Evolutionary conservation across 2,888 invertebrate genomes (phyloP).

Genomic region (Anarsia innoxiella): DNA sequence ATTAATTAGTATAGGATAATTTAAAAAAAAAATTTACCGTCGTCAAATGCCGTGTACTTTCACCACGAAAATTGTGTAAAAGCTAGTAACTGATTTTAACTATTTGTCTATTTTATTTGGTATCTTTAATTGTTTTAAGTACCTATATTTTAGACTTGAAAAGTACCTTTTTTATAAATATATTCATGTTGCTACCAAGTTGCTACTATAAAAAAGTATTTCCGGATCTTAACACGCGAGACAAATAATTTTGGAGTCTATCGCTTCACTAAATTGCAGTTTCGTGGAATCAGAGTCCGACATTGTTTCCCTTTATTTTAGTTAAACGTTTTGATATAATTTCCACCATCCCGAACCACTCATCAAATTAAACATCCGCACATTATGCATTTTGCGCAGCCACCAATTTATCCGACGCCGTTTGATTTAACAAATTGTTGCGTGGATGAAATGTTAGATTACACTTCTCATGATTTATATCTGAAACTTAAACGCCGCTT

Average conservation of each 20-base stretch:
- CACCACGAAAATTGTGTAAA: no score
- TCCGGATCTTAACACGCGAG: slow-evolving; percentile 27
- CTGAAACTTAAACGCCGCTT: slow-evolving; percentile 32
- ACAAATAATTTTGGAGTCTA: slow-evolving; percentile 16
- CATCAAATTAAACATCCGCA: slow-evolving; percentile 66
- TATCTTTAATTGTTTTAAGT: no score
- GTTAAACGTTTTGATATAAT: slow-evolving; percentile 65
- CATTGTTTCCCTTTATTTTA: slow-evolving; percentile 48
- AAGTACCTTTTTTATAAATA: no score
- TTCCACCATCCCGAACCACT: slow-evolving; percentile 50
- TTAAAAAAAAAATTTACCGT: no score
- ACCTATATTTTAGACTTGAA: no score
- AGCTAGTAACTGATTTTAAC: not conserved
- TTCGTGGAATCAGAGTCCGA: slow-evolving; percentile 52
- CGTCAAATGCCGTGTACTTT: no score
- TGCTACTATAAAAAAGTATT: no score
- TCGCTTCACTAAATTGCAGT: slow-evolving; percentile 27
- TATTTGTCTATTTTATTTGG: not conserved
- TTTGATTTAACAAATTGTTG: slow-evolving; percentile 57
- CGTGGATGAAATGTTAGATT: slow-evolving; percentile 39
- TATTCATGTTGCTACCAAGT: no score
- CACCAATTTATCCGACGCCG: slow-evolving; percentile 52
- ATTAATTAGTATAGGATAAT: no score
- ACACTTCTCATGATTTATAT: slow-evolving; percentile 39
- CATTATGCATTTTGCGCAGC: slow-evolving; percentile 63